These are phyloP conservation scores for Eilema griseolum DNA, from an alignment of 2,888 invertebrate species.

Conservation along the genomic window DNA sequence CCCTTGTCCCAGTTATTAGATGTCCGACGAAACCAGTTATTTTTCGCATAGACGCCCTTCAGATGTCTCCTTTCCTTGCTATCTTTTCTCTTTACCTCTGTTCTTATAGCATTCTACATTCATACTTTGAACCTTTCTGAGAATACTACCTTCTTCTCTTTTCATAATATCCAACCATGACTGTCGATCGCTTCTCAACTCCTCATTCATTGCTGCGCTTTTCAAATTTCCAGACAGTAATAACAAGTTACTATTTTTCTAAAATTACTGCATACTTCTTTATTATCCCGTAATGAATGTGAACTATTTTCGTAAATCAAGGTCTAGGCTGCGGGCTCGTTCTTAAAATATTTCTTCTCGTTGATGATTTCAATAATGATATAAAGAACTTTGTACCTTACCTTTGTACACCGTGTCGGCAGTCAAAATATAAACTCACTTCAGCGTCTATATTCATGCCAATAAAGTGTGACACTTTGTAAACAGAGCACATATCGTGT, in stretches of 20 bases:
- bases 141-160: not conserved
- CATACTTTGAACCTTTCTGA: not conserved
- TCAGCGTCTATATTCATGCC: not conserved
- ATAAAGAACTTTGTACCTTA: not conserved
- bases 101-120: not conserved
- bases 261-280: not conserved
- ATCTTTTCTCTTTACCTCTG: not conserved
- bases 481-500: not conserved
- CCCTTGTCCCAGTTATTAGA: not conserved
- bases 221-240: not conserved
- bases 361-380: not conserved
- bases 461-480: slow-evolving; percentile 3
- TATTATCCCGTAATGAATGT: not conserved
- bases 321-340: slow-evolving; percentile 21
- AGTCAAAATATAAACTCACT: not conserved
- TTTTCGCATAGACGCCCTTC: too few relatives aligned
- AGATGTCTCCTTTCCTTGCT: too few relatives aligned
- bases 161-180: not conserved
- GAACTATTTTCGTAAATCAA: slow-evolving; percentile 27
- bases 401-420: not conserved
- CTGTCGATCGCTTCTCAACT: not conserved
- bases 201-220: not conserved
- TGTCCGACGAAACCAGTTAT: not conserved
- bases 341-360: slow-evolving; percentile 14
- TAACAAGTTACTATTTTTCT: too few relatives aligned